Evolutionary conservation across 1,140 invertebrate species (phyloP), one percentile per base, ranked within the genome.

Genomic region (Physella acuta): DNA sequence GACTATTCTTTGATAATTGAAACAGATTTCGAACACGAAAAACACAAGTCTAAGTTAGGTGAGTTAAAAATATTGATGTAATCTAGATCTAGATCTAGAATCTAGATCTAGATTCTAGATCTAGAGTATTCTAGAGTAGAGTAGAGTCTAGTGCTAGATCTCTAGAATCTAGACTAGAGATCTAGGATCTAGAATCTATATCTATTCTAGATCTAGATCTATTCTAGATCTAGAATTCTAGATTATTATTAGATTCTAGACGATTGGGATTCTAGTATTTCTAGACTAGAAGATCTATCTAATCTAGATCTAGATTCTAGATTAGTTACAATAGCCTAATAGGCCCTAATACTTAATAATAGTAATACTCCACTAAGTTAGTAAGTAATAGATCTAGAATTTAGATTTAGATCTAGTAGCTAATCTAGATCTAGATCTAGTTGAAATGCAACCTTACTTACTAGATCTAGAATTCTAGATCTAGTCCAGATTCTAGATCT

Each of bases 21-120:
- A 30, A 58, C 66, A 8, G 66, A 68, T 34, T 68, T 68, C 52
- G 52, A 66, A 24, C 64, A 66, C 34, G 64, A 56, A 34, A 55
- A 39, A 39, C 44, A 36, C 52, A 24, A 34, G 26, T 36, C 64
- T 0, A 56, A 66, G 26, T 39, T 66, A 39, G 64, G 64, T 66
- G 30, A 66, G 62, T 31, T 31, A 44, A 20, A 44, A 11, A 44
- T 44, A 44, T 44, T 44, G 20, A 44, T 44, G 20, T 44, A 44
- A 11, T 11, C 8, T 44, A 44, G 8, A 44, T 44, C n/a, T 44
- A 44, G 39, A 44, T 44, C 39, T 44, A 44, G 53, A 55, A 30
- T 55, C 53, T 55, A 55, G 53, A 55, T 55, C 53, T 55, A 55
- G 24, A 30, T 55, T 8, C 20, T 55, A 8, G 11, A 30, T 55